phyloP scores from a whole-genome alignment of 2,797 vertebrate genomes.

The Okamejei kenojei region DNA sequence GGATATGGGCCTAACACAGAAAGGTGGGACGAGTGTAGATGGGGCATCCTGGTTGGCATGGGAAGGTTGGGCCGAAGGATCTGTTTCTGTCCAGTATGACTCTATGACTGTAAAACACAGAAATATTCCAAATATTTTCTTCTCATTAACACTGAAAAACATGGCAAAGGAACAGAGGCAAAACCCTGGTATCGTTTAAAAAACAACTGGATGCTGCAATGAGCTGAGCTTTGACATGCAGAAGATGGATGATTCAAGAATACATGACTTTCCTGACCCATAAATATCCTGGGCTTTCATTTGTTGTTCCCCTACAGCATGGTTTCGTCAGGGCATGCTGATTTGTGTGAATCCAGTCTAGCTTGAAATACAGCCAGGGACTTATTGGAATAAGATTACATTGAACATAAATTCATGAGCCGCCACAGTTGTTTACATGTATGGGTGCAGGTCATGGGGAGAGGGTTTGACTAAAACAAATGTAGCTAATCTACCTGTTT shows the following conservation, averaged over 20 bases:
- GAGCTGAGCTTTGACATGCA: background rate
- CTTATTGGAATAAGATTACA: background rate
- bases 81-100: no score
- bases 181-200: background rate
- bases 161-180: background rate
- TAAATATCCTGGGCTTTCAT: background rate
- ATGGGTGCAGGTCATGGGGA: background rate
- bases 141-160: background rate
- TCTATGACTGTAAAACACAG: no score
- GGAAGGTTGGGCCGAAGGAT: no score
- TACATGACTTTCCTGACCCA: background rate
- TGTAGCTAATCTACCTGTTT: background rate
- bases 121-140: background rate
- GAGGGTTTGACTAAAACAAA: background rate
- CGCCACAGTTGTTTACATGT: background rate
- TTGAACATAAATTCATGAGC: background rate
- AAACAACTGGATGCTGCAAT: background rate
- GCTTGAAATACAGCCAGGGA: background rate
- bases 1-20: no score
- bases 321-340: background rate
- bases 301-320: background rate
- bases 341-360: background rate
- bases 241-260: background rate
- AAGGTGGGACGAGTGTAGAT: no score
- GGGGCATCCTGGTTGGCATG: no score